These are phyloP conservation scores for Trichomalopsis sarcophagae DNA, from an alignment of 1,140 invertebrate species.

Conservation along the genomic window DNA sequence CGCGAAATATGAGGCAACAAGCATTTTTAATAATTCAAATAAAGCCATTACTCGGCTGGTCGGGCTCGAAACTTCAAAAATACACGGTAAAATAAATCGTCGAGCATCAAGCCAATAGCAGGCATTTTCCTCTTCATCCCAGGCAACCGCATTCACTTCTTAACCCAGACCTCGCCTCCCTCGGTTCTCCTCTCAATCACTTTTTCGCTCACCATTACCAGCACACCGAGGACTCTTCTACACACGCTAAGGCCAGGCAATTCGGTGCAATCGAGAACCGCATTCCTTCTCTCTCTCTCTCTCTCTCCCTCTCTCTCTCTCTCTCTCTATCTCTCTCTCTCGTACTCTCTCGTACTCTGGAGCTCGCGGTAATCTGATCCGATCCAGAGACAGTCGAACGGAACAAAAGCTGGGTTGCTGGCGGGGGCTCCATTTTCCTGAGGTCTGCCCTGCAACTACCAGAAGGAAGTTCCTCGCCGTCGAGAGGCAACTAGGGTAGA, in stretches of 20 bases:
- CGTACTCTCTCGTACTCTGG: conserved; percentile 53
- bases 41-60: too few relatives aligned
- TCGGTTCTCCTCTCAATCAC: neutral
- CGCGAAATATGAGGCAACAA: too few relatives aligned
- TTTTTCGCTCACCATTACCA: conserved; percentile 27
- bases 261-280: neutral
- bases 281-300: conserved; percentile 55
- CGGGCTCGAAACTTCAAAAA: too few relatives aligned
- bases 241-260: conserved; percentile 41
- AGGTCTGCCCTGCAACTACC: neutral
- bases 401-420: conserved; percentile 57
- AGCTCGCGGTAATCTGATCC: conserved; percentile 63
- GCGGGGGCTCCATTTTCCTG: neutral
- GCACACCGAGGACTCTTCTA: neutral
- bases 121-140: neutral
- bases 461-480: neutral
- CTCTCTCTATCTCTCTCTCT: too few relatives aligned
- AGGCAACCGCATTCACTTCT: neutral
- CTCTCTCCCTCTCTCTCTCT: conserved; percentile 28
- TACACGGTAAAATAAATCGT: neutral
- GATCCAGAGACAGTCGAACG: conserved; percentile 53
- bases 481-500: neutral
- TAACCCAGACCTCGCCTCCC: neutral
- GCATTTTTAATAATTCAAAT: too few relatives aligned
- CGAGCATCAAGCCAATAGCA: neutral